phyloP scores from a whole-genome alignment of 2,113 vertebrate genomes.

The Aegypius monachus region DNA sequence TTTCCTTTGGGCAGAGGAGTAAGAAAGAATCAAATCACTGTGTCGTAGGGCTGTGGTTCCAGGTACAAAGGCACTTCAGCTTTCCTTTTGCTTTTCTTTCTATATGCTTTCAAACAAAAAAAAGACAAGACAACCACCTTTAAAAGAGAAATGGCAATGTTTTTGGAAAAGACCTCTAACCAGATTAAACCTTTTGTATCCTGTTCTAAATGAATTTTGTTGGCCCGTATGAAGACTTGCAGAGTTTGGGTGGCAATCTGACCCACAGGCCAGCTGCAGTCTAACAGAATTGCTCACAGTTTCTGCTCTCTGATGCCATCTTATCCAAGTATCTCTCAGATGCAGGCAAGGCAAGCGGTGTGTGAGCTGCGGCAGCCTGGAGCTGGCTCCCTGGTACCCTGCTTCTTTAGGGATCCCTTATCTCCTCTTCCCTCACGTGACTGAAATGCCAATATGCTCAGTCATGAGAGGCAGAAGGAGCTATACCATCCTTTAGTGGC shows the following conservation, averaged over 20 bases:
- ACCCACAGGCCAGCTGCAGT: neutral
- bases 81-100: neutral
- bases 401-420: neutral
- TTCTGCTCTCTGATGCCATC: neutral
- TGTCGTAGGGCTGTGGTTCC: neutral
- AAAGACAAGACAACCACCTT: neutral
- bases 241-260: neutral
- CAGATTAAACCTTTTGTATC: neutral
- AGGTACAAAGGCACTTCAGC: neutral
- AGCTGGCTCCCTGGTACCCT: neutral
- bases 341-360: neutral
- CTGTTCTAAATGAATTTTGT: neutral
- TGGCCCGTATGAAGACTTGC: neutral
- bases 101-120: neutral
- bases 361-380: neutral
- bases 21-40: neutral
- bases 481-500: neutral
- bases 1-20: neutral
- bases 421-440: accelerated
- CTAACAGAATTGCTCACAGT: neutral
- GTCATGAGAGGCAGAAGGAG: neutral
- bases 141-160: neutral
- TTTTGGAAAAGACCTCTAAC: neutral
- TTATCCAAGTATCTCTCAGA: neutral
- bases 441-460: neutral